A percentile compares a stretch with the other conserved stretches of the same genome.
These are phyloP conservation scores for Cacatua alba DNA, from an alignment of 2,113 vertebrate species.

Conservation along the genomic window DNA sequence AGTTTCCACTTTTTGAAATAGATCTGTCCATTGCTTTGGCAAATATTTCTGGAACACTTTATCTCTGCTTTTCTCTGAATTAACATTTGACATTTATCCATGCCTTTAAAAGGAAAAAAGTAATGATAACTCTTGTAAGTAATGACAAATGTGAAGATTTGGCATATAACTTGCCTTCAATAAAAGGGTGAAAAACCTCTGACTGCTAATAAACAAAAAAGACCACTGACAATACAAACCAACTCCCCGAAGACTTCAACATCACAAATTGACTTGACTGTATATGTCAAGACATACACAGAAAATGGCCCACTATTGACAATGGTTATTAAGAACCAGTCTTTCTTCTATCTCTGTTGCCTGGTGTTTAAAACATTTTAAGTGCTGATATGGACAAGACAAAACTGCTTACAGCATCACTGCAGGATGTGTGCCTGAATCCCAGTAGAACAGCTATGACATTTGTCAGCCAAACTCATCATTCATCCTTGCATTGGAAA, in stretches of 20 bases:
- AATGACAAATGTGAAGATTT: not conserved
- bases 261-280: not conserved
- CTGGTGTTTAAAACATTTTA: not conserved
- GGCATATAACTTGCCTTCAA: not conserved
- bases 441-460: not conserved
- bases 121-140: not conserved
- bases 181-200: not conserved
- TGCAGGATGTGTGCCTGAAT: not conserved
- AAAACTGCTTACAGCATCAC: not conserved
- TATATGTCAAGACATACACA: not conserved
- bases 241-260: not conserved
- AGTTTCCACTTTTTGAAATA: not conserved
- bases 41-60: not conserved
- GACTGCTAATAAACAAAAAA: not conserved
- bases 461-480: not conserved
- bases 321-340: rapidly evolving
- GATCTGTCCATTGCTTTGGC: not conserved
- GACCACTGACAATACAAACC: not conserved
- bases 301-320: rapidly evolving
- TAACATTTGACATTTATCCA: not conserved
- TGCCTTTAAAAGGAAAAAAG: not conserved
- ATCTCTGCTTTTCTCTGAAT: not conserved
- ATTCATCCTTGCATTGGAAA: not conserved
- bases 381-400: not conserved
- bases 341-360: not conserved